Percentiles rank a stretch among this genome's conserved stretches.
Conservation (phyloP, 2,888 invertebrate species). For the Drepanosiphum platanoidis region DNA sequence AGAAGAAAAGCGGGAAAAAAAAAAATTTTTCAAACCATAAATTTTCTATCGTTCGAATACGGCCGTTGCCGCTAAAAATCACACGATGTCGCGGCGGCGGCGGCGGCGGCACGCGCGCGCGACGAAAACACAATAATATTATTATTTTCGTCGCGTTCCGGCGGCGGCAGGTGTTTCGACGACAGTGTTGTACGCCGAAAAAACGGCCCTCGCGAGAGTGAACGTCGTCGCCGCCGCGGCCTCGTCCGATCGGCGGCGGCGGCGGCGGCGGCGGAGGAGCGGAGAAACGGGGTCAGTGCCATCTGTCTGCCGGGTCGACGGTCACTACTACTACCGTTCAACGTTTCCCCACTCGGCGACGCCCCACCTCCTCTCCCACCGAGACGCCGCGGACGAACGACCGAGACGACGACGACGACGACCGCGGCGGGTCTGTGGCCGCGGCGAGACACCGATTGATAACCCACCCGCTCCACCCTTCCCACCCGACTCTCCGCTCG, state of each 20-base stretch:
- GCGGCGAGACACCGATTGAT: conserved; percentile 37
- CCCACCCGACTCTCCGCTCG: neutral
- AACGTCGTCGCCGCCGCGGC: too few species aligned
- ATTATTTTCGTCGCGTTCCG: too few species aligned
- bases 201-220: too few species aligned
- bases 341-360: neutral
- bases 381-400: neutral
- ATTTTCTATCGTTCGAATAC: too few species aligned
- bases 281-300: conserved; percentile 15
- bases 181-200: too few species aligned
- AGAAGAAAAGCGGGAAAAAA: too few species aligned
- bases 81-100: too few species aligned
- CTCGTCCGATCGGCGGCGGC: neutral
- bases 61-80: too few species aligned
- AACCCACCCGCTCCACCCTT: conserved; percentile 8
- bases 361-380: neutral
- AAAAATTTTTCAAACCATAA: too few species aligned
- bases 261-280: neutral
- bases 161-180: too few species aligned
- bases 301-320: neutral
- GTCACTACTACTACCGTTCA: neutral
- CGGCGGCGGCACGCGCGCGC: too few species aligned
- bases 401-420: neutral
- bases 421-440: neutral
- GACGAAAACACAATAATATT: too few species aligned